Conservation (phyloP, 2,888 invertebrate species). For the Nasonovia ribisnigri region DNA sequence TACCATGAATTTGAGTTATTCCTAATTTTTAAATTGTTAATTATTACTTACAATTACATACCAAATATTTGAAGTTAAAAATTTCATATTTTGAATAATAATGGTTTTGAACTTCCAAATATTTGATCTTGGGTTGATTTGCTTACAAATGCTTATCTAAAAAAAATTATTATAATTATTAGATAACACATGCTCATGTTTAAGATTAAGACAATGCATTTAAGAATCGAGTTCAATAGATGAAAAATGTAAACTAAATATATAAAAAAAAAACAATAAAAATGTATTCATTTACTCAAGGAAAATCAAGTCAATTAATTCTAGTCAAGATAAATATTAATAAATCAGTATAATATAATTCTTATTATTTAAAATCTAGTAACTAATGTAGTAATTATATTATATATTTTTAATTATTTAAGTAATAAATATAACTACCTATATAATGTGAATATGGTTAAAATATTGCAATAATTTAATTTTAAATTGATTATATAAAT, state of each 20-base stretch:
- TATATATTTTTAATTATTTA: neutral
- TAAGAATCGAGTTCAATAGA: neutral
- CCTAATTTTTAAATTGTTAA: neutral
- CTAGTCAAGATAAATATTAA: neutral
- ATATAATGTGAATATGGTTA: neutral
- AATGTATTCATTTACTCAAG: neutral
- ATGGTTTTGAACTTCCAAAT: conserved; percentile 50
- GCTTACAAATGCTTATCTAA: neutral
- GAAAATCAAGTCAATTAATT: neutral
- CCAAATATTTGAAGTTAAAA: conserved; percentile 34
- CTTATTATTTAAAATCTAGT: neutral
- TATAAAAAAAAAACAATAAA: neutral
- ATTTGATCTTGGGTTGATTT: conserved; percentile 38
- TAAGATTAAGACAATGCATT: neutral
- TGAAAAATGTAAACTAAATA: neutral
- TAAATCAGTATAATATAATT: neutral
- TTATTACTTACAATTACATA: neutral
- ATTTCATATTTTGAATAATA: conserved; percentile 1
- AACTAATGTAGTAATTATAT: neutral
- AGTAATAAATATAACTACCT: neutral
- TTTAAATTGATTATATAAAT: neutral
- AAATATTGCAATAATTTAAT: neutral
- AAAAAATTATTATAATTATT: neutral
- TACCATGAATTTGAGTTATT: neutral
- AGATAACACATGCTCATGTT: neutral